These are phyloP conservation scores for Pelobates fuscus DNA, from an alignment of 2,113 vertebrate species.

Conservation along the genomic window DNA sequence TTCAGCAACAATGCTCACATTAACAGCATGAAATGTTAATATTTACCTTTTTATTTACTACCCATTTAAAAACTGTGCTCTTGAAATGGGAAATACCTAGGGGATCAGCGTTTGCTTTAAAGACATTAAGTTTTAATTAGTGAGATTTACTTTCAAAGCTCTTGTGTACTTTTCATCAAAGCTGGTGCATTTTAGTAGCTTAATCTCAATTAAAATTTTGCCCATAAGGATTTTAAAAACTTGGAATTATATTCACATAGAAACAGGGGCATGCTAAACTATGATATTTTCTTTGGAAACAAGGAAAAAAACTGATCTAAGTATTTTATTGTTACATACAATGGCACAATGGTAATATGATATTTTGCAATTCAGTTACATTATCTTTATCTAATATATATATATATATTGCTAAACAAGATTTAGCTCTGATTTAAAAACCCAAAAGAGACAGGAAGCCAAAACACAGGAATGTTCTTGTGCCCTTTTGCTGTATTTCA, in stretches of 20 bases:
- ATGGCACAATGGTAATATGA: no score
- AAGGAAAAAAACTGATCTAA: background rate
- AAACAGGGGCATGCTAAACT: slow-evolving; percentile 30
- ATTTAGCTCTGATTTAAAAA: no score
- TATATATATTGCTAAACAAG: no score
- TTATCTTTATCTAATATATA: background rate
- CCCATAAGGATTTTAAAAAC: slow-evolving; percentile 50
- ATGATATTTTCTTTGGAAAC: slow-evolving; percentile 21
- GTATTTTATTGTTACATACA: background rate
- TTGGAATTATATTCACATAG: slow-evolving; percentile 21
- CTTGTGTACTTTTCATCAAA: slow-evolving; percentile 59
- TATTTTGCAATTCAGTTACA: background rate
- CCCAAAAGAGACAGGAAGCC: no score
- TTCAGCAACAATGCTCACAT: slow-evolving; percentile 3
- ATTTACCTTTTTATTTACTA: slow-evolving; percentile 56
- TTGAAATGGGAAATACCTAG: slow-evolving; percentile 55
- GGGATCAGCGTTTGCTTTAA: slow-evolving; percentile 56
- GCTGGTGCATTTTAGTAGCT: slow-evolving; percentile 57
- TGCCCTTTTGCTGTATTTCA: no score
- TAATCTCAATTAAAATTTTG: slow-evolving; percentile 54
- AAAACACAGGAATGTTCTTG: no score
- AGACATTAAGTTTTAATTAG: slow-evolving; percentile 60
- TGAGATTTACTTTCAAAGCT: slow-evolving; percentile 59
- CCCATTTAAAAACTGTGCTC: slow-evolving; percentile 56
- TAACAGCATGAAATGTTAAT: slow-evolving; percentile 47